Evolutionary conservation across 2,797 vertebrate species (phyloP).

Genomic region (Paratrypauchen microcephalus): DNA sequence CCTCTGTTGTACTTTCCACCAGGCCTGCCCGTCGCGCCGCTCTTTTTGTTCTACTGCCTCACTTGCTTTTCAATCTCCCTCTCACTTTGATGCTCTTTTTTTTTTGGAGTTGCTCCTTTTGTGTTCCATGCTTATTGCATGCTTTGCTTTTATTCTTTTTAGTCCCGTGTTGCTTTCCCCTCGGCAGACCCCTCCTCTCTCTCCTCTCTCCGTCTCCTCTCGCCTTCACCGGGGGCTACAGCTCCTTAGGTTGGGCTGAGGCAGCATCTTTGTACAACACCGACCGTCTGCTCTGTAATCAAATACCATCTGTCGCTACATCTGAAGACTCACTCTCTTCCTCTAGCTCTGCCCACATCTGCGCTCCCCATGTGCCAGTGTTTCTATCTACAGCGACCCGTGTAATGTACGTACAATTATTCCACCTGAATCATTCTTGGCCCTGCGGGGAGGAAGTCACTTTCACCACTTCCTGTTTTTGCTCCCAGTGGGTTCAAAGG

Average conservation of each 20-base stretch:
- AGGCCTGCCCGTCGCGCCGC: slow-evolving; percentile 46
- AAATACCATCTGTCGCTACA: slow-evolving; percentile 99
- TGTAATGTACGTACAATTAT: slow-evolving; percentile 78
- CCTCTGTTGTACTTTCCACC: slow-evolving; percentile 55
- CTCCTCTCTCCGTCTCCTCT: slow-evolving; percentile 34
- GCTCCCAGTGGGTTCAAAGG: slow-evolving; percentile 59
- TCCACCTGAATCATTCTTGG: slow-evolving; percentile 82
- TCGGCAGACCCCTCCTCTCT: slow-evolving; percentile 63
- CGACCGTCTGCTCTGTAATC: slow-evolving; percentile 99
- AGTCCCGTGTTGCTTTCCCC: slow-evolving; percentile 59
- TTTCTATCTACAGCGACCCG: slow-evolving; percentile 72
- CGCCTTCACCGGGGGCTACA: slow-evolving; percentile 80
- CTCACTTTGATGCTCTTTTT: slow-evolving; percentile 71
- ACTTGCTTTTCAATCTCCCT: slow-evolving; percentile 62
- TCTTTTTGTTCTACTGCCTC: slow-evolving; percentile 62
- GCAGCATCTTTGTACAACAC: slow-evolving; percentile 99
- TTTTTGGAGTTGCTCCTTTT: slow-evolving; percentile 72
- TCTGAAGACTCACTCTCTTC: slow-evolving; percentile 88
- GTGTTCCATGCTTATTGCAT: slow-evolving; percentile 66
- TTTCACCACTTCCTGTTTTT: slow-evolving; percentile 72
- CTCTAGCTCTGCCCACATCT: slow-evolving; percentile 76
- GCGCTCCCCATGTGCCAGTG: slow-evolving; percentile 77
- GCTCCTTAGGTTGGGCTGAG: slow-evolving; percentile 97
- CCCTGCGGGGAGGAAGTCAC: slow-evolving; percentile 64
- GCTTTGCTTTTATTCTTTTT: slow-evolving; percentile 59